phyloP scores from a whole-genome alignment of 1,140 invertebrate species.

The Caenorhabditis latens region DNA sequence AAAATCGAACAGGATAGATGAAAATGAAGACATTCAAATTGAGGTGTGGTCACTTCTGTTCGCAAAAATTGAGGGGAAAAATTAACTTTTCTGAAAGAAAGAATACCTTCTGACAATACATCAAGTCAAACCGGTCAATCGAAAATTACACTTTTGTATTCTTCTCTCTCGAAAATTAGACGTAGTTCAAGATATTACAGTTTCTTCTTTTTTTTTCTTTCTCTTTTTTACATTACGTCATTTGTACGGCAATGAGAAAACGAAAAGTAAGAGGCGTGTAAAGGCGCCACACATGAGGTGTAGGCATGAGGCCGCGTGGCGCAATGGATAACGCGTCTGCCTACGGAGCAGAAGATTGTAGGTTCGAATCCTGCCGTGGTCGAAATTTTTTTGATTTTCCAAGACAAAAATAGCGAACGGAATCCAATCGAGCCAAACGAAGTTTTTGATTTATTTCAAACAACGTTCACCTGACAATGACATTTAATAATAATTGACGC shows the following conservation, averaged over 20 bases:
- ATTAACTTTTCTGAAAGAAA: too few species aligned
- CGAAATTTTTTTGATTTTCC: slow-evolving; percentile 29
- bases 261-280: neutral
- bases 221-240: neutral
- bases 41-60: too few species aligned
- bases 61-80: too few species aligned
- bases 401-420: neutral
- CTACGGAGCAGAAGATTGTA: slow-evolving; percentile 55
- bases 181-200: neutral
- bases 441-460: too few species aligned
- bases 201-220: neutral
- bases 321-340: slow-evolving; percentile 56
- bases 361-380: slow-evolving; percentile 55
- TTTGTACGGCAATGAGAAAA: neutral
- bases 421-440: neutral
- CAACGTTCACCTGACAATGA: too few species aligned
- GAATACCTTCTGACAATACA: too few species aligned
- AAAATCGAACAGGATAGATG: too few species aligned
- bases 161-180: neutral
- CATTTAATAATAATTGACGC: too few species aligned
- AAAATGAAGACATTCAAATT: too few species aligned
- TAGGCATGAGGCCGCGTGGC: slow-evolving; percentile 23
- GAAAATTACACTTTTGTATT: neutral
- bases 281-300: neutral
- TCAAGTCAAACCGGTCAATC: neutral